Evolutionary conservation across 2,888 invertebrate genomes (phyloP).

Genomic region (Lobophora halterata): DNA sequence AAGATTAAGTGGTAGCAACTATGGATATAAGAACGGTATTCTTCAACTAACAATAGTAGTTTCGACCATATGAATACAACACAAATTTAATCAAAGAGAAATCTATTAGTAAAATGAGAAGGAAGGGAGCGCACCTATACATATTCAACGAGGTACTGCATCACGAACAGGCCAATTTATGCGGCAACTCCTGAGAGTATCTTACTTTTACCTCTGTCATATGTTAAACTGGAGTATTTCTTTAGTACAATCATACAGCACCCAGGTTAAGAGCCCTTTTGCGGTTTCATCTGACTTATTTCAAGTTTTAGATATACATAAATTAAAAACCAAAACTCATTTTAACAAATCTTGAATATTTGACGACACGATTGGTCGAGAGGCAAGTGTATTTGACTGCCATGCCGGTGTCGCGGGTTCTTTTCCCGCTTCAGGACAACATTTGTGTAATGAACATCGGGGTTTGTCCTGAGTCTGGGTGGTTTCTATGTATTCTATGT

Average conservation of each 20-base stretch:
- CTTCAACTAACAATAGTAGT: conserved; percentile 71
- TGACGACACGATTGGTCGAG: too few species aligned
- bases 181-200: conserved; percentile 74
- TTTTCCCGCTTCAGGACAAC: too few species aligned
- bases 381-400: too few species aligned
- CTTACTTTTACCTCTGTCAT: conserved; percentile 72
- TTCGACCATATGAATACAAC: conserved; percentile 74
- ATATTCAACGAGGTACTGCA: conserved; percentile 80
- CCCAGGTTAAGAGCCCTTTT: conserved; percentile 46
- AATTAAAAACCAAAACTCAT: too few species aligned
- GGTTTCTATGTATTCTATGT: too few species aligned
- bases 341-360: too few species aligned
- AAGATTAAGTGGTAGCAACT: conserved; percentile 46
- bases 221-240: conserved; percentile 77
- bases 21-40: conserved; percentile 64
- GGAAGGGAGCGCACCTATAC: conserved; percentile 80
- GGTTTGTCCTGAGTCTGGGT: too few species aligned
- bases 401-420: too few species aligned
- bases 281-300: conserved; percentile 37
- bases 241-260: conserved; percentile 69
- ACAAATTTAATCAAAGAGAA: conserved; percentile 81
- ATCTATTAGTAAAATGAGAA: conserved; percentile 82
- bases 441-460: too few species aligned
- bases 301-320: too few species aligned
- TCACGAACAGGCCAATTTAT: conserved; percentile 79